phyloP scores from a whole-genome alignment of 2,797 vertebrate genomes.

The Phalanger gymnotis region DNA sequence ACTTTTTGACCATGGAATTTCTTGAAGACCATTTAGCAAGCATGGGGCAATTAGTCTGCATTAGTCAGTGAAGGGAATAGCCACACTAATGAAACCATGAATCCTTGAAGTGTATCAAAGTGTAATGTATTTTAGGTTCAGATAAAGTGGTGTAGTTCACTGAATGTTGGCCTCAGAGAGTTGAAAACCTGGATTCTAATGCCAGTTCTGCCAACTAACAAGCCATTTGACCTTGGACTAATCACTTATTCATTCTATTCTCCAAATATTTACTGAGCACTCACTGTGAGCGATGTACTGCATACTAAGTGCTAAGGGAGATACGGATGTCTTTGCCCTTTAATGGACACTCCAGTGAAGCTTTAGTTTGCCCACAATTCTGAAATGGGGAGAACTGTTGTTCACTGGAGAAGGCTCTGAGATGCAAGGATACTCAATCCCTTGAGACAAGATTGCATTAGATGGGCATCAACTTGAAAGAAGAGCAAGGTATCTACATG shows the following conservation, averaged over 20 bases:
- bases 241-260: background rate
- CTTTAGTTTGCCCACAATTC: background rate
- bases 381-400: background rate
- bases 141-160: background rate
- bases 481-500: background rate
- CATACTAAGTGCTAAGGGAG: background rate
- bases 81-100: background rate
- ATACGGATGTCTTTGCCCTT: background rate
- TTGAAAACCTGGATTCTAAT: background rate
- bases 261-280: background rate
- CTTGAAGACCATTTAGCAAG: background rate
- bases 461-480: background rate
- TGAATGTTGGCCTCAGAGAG: background rate
- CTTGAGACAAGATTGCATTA: background rate
- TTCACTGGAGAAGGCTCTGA: background rate
- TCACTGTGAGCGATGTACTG: background rate
- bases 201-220: background rate
- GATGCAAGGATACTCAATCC: background rate
- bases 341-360: background rate
- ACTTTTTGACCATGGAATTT: background rate
- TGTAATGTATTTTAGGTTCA: background rate
- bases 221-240: background rate
- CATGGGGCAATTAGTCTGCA: background rate
- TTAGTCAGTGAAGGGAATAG: background rate
- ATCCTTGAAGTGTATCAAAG: background rate